Conservation (phyloP, 2,888 invertebrate genomes). For the Himalopsyche anomala region DNA sequence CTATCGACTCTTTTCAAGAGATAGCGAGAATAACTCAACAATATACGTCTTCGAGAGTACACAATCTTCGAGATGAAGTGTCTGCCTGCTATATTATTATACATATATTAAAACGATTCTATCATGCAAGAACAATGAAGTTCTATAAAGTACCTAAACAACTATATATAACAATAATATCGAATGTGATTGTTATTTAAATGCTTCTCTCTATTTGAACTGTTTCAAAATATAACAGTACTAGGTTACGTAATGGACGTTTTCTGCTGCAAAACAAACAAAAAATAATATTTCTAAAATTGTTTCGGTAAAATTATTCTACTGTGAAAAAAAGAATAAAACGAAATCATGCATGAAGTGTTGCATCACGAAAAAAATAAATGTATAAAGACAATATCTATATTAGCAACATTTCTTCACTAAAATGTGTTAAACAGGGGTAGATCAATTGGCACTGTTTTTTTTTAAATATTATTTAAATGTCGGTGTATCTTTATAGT, state of each 20-base stretch:
- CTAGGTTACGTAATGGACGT: neutral
- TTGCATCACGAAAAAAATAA: constrained; percentile 6
- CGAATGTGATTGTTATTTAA: too few species aligned
- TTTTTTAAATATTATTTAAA: too few species aligned
- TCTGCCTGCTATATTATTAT: too few species aligned
- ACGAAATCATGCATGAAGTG: constrained; percentile 22
- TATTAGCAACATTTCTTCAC: constrained; percentile 26
- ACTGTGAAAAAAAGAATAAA: constrained; percentile 18
- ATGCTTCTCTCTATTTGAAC: neutral
- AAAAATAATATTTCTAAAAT: neutral
- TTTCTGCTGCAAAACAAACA: neutral
- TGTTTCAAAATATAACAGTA: neutral
- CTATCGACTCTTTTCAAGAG: too few species aligned
- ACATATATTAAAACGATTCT: too few species aligned
- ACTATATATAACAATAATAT: too few species aligned
- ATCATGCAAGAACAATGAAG: too few species aligned
- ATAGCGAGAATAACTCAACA: too few species aligned
- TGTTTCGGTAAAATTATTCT: constrained; percentile 22
- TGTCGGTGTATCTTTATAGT: too few species aligned
- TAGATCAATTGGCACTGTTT: neutral
- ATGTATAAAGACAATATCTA: constrained; percentile 13
- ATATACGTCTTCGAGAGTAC: too few species aligned
- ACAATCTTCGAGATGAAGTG: too few species aligned
- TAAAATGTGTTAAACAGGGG: neutral
- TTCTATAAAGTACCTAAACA: too few species aligned